Evolutionary conservation across 2,797 vertebrate species (phyloP).

Genomic region (Alectoris magna): DNA sequence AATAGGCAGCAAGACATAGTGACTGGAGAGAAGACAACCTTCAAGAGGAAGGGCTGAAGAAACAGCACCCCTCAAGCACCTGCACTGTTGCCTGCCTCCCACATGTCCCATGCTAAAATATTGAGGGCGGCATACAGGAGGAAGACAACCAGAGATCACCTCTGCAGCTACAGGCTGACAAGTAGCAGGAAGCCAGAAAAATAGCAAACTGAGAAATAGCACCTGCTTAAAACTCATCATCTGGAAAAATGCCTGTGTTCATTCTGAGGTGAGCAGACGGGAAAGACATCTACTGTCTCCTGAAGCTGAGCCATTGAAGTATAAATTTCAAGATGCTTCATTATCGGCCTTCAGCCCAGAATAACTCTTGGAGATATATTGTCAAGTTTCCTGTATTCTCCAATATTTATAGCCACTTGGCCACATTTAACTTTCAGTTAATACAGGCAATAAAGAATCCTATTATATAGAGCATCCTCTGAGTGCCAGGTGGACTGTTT

Average conservation of each 20-base stretch:
- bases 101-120: rapidly evolving
- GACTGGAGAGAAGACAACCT: neutral
- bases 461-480: rapidly evolving
- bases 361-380: neutral
- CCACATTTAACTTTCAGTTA: neutral
- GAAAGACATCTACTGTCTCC: neutral
- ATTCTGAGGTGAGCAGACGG: neutral
- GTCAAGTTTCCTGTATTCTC: neutral
- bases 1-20: neutral
- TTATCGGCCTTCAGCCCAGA: neutral
- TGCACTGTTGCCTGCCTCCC: neutral
- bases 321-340: neutral
- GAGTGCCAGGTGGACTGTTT: neutral
- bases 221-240: conserved; percentile 29
- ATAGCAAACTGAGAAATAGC: neutral
- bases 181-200: conserved; percentile 27
- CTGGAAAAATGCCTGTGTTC: conserved; percentile 1
- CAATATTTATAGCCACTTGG: neutral
- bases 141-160: neutral
- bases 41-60: neutral
- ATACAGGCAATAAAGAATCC: neutral
- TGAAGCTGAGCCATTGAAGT: neutral
- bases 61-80: neutral
- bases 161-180: neutral
- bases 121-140: neutral